Percentiles rank a stretch among this genome's conserved stretches.
These are phyloP conservation scores for Tolmerus cingulatus DNA, from an alignment of 2,888 invertebrate genomes.

Conservation along the genomic window DNA sequence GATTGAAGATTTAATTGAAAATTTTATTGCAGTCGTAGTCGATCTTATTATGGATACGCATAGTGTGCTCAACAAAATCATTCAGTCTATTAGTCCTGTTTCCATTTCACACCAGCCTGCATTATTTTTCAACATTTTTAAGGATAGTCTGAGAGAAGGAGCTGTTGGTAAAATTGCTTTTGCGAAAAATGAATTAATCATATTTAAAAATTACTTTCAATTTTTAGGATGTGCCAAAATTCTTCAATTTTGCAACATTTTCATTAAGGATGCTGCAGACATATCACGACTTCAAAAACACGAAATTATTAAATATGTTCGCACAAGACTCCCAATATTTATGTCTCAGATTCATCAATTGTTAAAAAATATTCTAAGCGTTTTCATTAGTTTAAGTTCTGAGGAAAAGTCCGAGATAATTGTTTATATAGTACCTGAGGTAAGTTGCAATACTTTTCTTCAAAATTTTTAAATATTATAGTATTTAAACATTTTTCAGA, in stretches of 20 bases:
- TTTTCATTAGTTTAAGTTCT: conserved; percentile 68
- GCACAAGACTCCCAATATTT: conserved; percentile 72
- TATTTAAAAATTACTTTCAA: background rate
- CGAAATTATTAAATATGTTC: conserved; percentile 73
- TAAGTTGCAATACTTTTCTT: conserved; percentile 54
- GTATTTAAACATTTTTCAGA: conserved; percentile 61
- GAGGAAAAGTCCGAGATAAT: conserved; percentile 71
- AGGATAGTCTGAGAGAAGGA: conserved; percentile 70
- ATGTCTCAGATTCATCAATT: conserved; percentile 70
- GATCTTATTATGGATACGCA: conserved; percentile 72
- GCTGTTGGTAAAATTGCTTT: conserved; percentile 65
- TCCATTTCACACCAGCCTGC: conserved; percentile 67
- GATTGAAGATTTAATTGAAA: background rate
- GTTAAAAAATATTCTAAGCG: conserved; percentile 68
- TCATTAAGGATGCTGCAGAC: conserved; percentile 70
- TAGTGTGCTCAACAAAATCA: conserved; percentile 68
- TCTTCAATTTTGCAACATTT: conserved; percentile 71
- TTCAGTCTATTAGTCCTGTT: conserved; percentile 67
- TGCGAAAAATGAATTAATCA: background rate
- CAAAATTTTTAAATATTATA: background rate
- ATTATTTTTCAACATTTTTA: conserved; percentile 69
- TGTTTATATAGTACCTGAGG: conserved; percentile 73
- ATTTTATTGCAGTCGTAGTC: conserved; percentile 67
- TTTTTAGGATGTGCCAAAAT: conserved; percentile 65
- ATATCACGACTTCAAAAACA: conserved; percentile 71